phyloP scores from a whole-genome alignment of 2,888 invertebrate genomes.

The Nomada hirtipes region DNA sequence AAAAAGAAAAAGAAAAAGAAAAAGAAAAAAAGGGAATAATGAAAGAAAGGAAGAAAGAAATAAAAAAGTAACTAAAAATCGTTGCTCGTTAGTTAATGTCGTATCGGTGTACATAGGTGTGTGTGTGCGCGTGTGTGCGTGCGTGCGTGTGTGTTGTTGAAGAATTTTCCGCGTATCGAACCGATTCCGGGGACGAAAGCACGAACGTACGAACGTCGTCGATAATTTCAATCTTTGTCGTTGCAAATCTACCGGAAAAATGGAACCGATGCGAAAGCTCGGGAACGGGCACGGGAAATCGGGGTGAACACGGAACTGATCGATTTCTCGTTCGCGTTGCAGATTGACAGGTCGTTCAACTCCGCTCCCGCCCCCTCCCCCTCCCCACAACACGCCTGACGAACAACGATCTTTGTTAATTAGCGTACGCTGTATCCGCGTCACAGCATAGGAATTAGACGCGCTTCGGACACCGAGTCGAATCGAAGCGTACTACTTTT shows the following conservation, averaged over 20 bases:
- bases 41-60: slow-evolving; percentile 26
- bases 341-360: slow-evolving; percentile 31
- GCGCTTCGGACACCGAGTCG: slow-evolving; percentile 21
- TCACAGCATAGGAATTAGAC: slow-evolving; percentile 17
- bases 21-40: slow-evolving; percentile 26
- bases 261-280: neutral
- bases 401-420: slow-evolving; percentile 46
- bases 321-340: slow-evolving; percentile 10
- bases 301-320: neutral
- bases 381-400: slow-evolving; percentile 8
- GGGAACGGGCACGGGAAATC: slow-evolving; percentile 4
- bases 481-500: slow-evolving; percentile 16
- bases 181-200: neutral
- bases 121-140: no score
- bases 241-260: neutral
- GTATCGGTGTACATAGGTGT: slow-evolving; percentile 74
- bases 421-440: slow-evolving; percentile 16
- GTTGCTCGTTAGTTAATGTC: slow-evolving; percentile 74
- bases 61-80: slow-evolving; percentile 52
- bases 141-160: slow-evolving; percentile 46
- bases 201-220: slow-evolving; percentile 18
- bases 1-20: slow-evolving; percentile 14
- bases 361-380: no score
- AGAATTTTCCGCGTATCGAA: slow-evolving; percentile 18
- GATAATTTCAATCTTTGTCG: neutral